These are phyloP conservation scores for Sarcophaga rosellei DNA, from an alignment of 2,888 invertebrate species.

Conservation along the genomic window DNA sequence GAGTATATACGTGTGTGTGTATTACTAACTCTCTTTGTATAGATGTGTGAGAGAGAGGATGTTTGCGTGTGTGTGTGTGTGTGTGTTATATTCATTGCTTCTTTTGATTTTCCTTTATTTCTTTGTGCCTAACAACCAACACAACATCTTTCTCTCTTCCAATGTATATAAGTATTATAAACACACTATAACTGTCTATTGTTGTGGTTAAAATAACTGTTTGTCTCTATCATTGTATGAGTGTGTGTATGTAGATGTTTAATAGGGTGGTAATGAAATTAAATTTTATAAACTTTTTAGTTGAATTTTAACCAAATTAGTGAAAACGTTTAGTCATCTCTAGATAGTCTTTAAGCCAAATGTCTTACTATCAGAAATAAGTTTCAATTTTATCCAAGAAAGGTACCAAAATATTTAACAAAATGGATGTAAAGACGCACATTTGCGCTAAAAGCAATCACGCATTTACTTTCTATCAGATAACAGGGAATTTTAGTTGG, in stretches of 20 bases:
- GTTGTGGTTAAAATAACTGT: not conserved
- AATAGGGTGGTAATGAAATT: not conserved
- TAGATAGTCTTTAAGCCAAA: too few species aligned
- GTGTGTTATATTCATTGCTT: not conserved
- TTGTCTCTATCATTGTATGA: not conserved
- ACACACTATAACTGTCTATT: not conserved
- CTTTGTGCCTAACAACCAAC: not conserved
- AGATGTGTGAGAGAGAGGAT: not conserved
- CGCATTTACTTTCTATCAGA: too few species aligned
- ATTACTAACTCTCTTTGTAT: conserved; percentile 7
- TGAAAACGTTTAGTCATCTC: not conserved
- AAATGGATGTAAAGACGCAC: too few species aligned
- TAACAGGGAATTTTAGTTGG: too few species aligned
- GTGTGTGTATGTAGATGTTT: not conserved
- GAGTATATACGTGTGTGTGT: not conserved
- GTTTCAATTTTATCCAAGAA: too few species aligned
- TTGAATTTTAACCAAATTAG: not conserved
- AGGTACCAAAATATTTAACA: too few species aligned
- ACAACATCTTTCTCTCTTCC: not conserved
- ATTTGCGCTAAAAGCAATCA: too few species aligned
- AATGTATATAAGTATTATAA: not conserved
- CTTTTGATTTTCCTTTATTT: not conserved
- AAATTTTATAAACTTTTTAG: not conserved
- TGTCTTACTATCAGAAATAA: too few species aligned
- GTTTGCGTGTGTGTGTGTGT: conserved; percentile 20